Base-by-base conservation (phyloP, 2,797 vertebrate species). In the Notolabrus celidotus region DNA sequence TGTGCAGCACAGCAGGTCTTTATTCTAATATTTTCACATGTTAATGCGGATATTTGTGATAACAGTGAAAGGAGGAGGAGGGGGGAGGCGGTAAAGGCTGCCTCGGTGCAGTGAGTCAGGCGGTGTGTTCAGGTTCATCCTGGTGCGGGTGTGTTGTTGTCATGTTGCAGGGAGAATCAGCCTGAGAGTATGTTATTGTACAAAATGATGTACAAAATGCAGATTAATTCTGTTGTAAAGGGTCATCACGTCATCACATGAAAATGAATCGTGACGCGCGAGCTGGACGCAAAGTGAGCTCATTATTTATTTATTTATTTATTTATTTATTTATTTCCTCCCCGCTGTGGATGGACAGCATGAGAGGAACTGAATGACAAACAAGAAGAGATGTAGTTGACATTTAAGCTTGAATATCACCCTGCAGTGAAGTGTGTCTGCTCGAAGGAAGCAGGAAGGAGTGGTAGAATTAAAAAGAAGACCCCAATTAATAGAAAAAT, bases 101-200 rank as follows among this genome's bases (percentile, higher is more conserved):
- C 51, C 5, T 54, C 63, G 3, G n/a, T 9, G 63, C 67, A 4
- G 29, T 7, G 60, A 59, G 31, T 33, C 64, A 42, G 51, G 50
- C 56, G 55, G 0, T 47, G 64, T 80, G 55, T 88, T 84, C 73
- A 31, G 80, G 55, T 88, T 84, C 73, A 31, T 71, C 70, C 63
- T 66, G 78, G 65, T 27, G 41, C 47, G 22, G 56, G 58, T 45
- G 50, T 22, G 1, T 27, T n/a, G 4, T 25, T 7, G 4, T 25
- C 29, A 16, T 1, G 5, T n/a, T n/a, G 19, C 5, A 0, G 38
- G 4, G 36, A 22, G 5, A 27, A 8, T 33, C 31, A 0, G 2
- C n/a, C n/a, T n/a, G n/a, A n/a, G n/a, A n/a, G n/a, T n/a, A n/a
- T n/a, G n/a, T n/a, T n/a, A n/a, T n/a, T n/a, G n/a, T n/a, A n/a